Percentiles rank a stretch among this genome's conserved stretches.
phyloP scores from a whole-genome alignment of 2,113 vertebrate genomes.

The Chlorodrepanis virens region DNA sequence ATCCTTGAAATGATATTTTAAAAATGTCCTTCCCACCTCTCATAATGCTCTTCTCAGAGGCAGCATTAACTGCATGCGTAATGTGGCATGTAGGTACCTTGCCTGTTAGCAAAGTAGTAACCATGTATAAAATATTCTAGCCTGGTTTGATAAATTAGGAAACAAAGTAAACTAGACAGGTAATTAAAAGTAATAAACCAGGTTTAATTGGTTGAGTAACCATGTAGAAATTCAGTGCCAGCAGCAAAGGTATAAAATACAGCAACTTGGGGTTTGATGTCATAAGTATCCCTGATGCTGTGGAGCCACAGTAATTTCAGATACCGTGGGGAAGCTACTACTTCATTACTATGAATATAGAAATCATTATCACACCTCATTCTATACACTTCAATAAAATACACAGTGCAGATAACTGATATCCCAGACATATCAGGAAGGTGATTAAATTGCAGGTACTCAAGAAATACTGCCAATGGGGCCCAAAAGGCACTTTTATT shows the following conservation, averaged over 20 bases:
- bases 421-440: background rate
- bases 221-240: conserved; percentile 46
- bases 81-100: background rate
- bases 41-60: background rate
- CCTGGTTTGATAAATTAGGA: background rate
- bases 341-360: conserved; percentile 44
- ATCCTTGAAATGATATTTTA: background rate
- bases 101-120: background rate
- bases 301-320: conserved; percentile 35
- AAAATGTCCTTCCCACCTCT: background rate
- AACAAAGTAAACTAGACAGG: conserved; percentile 37
- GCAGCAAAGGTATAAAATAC: conserved; percentile 45
- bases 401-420: conserved; percentile 14
- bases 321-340: conserved; percentile 8
- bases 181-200: conserved; percentile 64
- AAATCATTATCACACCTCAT: conserved; percentile 57
- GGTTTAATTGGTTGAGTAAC: conserved; percentile 63
- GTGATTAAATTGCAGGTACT: conserved; percentile 32
- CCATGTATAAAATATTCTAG: background rate
- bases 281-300: conserved; percentile 24
- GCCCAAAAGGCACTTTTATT: conserved; percentile 38
- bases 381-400: conserved; percentile 27
- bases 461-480: conserved; percentile 16
- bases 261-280: background rate
- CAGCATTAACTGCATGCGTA: background rate